These are phyloP conservation scores for Andrena trimmerana DNA, from an alignment of 2,888 invertebrate species.

Conservation along the genomic window DNA sequence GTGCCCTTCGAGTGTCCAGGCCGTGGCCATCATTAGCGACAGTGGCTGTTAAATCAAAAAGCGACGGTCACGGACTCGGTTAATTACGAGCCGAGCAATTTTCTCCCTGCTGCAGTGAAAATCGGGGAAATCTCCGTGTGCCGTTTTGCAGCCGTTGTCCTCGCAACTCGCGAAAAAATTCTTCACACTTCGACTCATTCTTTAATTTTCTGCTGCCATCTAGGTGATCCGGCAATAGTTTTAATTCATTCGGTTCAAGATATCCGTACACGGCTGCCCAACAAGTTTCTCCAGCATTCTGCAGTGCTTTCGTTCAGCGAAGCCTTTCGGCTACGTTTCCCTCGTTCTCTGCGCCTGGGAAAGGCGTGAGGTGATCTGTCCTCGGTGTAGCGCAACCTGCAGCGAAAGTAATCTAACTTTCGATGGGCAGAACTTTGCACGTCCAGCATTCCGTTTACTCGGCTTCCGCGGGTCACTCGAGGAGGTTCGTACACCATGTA, in stretches of 20 bases:
- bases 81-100: constrained; percentile 66
- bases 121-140: constrained; percentile 38
- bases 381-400: constrained; percentile 38
- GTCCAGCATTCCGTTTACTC: constrained; percentile 49
- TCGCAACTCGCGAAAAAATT: neutral
- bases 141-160: neutral
- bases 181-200: neutral
- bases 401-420: constrained; percentile 76
- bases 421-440: constrained; percentile 61
- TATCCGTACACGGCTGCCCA: no score
- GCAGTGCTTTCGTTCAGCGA: neutral
- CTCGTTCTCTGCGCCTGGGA: neutral
- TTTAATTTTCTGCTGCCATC: neutral
- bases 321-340: neutral
- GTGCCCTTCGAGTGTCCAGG: constrained; percentile 21
- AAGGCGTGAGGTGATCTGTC: constrained; percentile 17
- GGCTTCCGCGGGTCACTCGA: constrained; percentile 48
- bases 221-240: no score
- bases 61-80: constrained; percentile 60
- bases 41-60: constrained; percentile 69
- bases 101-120: constrained; percentile 52
- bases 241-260: no score
- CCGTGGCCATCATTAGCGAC: constrained; percentile 55
- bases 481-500: constrained; percentile 27
- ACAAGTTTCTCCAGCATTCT: neutral